phyloP scores from a whole-genome alignment of 2,113 vertebrate species.

The Trochalopteron elliotii region DNA sequence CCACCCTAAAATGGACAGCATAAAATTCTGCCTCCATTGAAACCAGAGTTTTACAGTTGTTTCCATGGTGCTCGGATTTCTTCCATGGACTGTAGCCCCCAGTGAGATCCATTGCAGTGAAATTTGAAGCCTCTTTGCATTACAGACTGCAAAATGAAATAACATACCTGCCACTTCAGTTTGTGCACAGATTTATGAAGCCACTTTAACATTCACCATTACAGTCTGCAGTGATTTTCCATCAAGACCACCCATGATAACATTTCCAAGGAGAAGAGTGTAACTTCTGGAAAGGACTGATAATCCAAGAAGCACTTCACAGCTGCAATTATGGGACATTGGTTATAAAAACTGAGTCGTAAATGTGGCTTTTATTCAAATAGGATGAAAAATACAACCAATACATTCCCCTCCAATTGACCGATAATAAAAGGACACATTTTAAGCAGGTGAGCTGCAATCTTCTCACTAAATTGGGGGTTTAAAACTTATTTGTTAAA shows the following conservation, averaged over 20 bases:
- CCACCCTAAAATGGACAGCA: background rate
- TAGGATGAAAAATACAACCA: background rate
- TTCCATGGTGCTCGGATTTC: background rate
- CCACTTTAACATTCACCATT: background rate
- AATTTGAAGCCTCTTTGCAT: background rate
- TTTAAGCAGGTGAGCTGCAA: background rate
- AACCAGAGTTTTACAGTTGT: background rate
- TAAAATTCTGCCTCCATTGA: background rate
- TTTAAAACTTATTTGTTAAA: background rate
- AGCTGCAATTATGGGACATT: background rate
- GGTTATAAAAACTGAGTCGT: background rate
- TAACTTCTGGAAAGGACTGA: conserved; percentile 5
- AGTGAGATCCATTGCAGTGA: background rate
- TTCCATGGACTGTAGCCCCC: background rate
- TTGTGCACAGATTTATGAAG: background rate
- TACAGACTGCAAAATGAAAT: background rate
- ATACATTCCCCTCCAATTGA: background rate
- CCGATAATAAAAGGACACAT: background rate
- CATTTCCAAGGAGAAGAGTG: background rate
- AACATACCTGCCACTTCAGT: conserved; percentile 7
- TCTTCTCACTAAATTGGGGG: background rate
- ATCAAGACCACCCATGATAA: background rate
- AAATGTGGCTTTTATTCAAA: background rate
- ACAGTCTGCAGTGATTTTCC: background rate
- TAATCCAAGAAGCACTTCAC: conserved; percentile 9